A percentile compares a stretch with the other conserved stretches of the same genome.
Conservation (phyloP, 2,113 vertebrate genomes). For the Stegastes partitus region DNA sequence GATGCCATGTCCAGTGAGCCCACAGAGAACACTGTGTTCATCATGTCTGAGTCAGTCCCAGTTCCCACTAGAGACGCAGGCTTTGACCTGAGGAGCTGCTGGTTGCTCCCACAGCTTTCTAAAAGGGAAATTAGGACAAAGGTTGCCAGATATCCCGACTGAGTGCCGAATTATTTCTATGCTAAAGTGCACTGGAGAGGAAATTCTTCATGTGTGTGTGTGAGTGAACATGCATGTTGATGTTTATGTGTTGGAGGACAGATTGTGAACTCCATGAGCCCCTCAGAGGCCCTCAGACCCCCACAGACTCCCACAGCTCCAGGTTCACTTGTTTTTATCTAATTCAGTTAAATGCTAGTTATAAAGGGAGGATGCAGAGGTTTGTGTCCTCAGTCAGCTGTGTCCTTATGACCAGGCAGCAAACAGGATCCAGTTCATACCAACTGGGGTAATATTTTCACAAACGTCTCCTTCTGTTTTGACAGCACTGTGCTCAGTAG, state of each 20-base stretch:
- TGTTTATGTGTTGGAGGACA: not conserved
- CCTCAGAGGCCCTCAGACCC: not conserved
- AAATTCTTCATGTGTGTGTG: conserved; percentile 16
- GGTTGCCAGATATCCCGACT: conserved; percentile 50
- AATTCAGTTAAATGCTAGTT: not conserved
- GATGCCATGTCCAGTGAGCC: conserved; percentile 27
- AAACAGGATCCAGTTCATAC: not conserved
- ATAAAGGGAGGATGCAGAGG: not conserved
- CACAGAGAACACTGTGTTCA: conserved; percentile 24
- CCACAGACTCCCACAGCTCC: not conserved
- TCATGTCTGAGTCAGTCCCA: conserved; percentile 52
- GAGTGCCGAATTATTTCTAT: conserved; percentile 61
- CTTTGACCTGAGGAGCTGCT: conserved; percentile 55
- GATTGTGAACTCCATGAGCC: not conserved
- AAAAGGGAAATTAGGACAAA: conserved; percentile 65
- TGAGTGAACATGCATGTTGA: not conserved
- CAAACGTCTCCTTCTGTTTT: not conserved
- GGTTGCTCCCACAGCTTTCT: conserved; percentile 64
- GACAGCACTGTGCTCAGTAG: conserved; percentile 1
- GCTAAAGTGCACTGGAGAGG: conserved; percentile 64
- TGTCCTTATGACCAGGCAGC: not conserved
- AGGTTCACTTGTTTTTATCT: not conserved
- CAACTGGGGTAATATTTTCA: not conserved
- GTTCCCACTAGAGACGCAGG: conserved; percentile 39
- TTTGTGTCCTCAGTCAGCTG: not conserved